Percentiles rank a stretch among this genome's conserved stretches.
These are phyloP conservation scores for Muscidifurax raptorellus DNA, from an alignment of 1,140 invertebrate species.

Conservation along the genomic window DNA sequence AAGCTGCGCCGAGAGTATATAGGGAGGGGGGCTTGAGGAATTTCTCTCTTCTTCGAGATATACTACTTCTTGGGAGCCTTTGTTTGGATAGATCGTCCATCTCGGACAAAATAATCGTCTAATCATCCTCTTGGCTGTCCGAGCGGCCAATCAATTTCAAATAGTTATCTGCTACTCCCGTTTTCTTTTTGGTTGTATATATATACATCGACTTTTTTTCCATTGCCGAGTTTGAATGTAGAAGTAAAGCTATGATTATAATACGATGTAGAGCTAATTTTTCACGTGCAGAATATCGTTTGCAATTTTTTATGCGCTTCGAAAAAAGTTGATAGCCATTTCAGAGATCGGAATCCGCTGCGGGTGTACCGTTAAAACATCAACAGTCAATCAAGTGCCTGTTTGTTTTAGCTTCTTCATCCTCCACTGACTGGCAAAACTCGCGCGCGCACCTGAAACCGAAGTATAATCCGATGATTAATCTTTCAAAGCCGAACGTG, in stretches of 20 bases:
- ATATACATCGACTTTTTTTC: not conserved
- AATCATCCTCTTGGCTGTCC: constrained; percentile 46
- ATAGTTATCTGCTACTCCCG: not conserved
- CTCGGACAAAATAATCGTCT: constrained; percentile 51
- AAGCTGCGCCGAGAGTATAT: not conserved
- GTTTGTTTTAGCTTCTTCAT: not conserved
- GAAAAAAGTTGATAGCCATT: not conserved
- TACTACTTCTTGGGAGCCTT: constrained; percentile 7
- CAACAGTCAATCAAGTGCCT: not conserved
- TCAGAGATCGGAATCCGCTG: not conserved
- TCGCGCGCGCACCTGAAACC: not conserved
- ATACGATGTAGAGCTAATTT: not conserved
- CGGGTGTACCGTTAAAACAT: not conserved
- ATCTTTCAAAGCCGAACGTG: not conserved
- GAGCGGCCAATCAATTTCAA: constrained; percentile 40
- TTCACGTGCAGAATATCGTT: not conserved
- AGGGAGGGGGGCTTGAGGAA: not conserved
- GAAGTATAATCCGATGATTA: not conserved
- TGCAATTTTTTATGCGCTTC: not conserved
- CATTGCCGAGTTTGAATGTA: no score
- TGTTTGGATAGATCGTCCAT: constrained; percentile 49
- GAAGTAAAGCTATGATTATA: no score
- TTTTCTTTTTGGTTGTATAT: constrained; percentile 28
- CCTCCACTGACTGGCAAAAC: not conserved
- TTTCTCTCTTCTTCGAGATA: constrained; percentile 9